phyloP scores from a whole-genome alignment of 2,113 vertebrate genomes.

The Plecturocebus donacophilus region DNA sequence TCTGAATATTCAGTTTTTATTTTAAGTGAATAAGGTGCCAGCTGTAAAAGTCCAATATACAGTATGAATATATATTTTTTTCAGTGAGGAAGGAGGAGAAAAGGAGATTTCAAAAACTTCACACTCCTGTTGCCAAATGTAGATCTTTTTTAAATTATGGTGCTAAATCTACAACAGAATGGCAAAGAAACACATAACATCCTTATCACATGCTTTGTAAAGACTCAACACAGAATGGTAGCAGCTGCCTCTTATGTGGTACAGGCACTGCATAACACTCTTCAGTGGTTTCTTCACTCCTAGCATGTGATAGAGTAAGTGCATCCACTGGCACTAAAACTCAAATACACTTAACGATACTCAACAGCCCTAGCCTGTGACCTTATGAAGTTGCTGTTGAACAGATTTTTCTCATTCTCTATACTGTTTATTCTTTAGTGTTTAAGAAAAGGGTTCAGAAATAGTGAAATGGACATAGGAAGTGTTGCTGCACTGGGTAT shows the following conservation, averaged over 20 bases:
- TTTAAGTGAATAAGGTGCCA: slow-evolving; percentile 36
- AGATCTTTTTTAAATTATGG: neutral
- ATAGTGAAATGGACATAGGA: neutral
- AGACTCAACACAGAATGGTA: neutral
- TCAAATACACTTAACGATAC: neutral
- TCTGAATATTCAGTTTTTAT: slow-evolving; percentile 41
- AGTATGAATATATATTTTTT: neutral
- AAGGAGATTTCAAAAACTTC: neutral
- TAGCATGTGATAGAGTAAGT: neutral
- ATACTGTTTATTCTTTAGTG: neutral
- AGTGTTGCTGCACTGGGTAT: neutral
- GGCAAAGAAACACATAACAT: slow-evolving; percentile 29
- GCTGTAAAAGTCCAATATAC: neutral
- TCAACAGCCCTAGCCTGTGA: neutral
- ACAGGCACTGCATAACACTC: neutral
- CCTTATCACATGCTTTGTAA: neutral
- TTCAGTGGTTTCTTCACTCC: slow-evolving; percentile 14
- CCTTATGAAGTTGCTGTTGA: neutral
- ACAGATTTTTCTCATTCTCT: slow-evolving; percentile 28
- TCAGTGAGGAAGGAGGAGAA: neutral
- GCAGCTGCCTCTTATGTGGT: neutral
- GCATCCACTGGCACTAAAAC: neutral
- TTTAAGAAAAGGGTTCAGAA: neutral
- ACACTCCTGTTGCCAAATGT: slow-evolving; percentile 3
- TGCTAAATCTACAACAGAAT: slow-evolving; percentile 24